These are phyloP conservation scores for Balaeniceps rex DNA, from an alignment of 2,113 vertebrate genomes.

Conservation along the genomic window DNA sequence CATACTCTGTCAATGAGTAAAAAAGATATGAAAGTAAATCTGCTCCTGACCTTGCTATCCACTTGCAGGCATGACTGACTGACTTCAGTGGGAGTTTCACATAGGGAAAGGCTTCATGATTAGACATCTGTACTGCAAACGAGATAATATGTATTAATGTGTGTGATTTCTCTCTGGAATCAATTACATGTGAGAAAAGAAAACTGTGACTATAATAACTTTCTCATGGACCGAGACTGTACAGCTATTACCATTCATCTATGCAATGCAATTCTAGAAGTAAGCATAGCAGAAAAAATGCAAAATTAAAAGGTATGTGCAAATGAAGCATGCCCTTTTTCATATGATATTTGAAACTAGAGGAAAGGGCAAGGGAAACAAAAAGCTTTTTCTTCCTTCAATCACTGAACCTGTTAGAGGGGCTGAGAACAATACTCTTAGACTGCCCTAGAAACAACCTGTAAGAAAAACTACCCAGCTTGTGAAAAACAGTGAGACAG, in stretches of 20 bases:
- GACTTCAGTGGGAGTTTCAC: not conserved
- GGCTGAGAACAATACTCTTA: not conserved
- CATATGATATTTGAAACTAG: not conserved
- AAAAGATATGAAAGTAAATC: not conserved
- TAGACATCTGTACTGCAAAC: not conserved
- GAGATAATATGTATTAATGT: not conserved
- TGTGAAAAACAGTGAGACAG: not conserved
- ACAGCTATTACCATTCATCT: not conserved
- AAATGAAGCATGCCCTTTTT: not conserved
- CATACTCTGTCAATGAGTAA: not conserved
- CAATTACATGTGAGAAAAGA: conserved; percentile 53
- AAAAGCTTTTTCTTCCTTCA: not conserved
- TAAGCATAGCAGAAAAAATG: not conserved
- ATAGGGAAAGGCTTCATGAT: not conserved
- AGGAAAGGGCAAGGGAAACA: not conserved
- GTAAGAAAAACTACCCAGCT: not conserved
- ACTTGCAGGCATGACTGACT: not conserved
- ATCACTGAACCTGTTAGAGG: not conserved
- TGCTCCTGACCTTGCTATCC: not conserved
- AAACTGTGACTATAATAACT: conserved; percentile 31
- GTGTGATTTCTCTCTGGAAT: conserved; percentile 40
- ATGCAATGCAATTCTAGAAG: not conserved
- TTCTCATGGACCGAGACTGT: not conserved
- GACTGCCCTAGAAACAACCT: not conserved
- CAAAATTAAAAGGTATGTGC: not conserved